phyloP scores from a whole-genome alignment of 2,797 vertebrate genomes.

The Catamblyrhynchus diadema region DNA sequence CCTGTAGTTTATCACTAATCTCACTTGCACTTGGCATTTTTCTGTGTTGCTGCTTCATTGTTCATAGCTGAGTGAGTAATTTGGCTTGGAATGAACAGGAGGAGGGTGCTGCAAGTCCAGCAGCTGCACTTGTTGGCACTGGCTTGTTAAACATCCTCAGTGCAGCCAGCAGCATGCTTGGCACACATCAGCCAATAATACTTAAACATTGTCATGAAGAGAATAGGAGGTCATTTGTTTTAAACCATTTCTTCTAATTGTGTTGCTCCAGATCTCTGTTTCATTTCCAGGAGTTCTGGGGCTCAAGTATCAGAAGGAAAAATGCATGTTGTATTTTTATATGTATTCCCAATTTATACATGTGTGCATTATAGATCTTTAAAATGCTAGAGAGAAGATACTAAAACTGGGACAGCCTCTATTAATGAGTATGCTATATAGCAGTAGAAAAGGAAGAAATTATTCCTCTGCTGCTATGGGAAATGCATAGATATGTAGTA shows the following conservation, averaged over 20 bases:
- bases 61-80: slow-evolving; percentile 72
- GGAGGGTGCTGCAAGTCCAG: slow-evolving; percentile 72
- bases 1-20: slow-evolving; percentile 75
- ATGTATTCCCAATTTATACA: neutral
- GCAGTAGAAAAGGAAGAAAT: neutral
- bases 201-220: slow-evolving; percentile 73
- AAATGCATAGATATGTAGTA: neutral
- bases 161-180: slow-evolving; percentile 74
- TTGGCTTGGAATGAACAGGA: slow-evolving; percentile 71
- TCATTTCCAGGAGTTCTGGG: neutral
- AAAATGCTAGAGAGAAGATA: neutral
- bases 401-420: neutral
- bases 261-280: neutral
- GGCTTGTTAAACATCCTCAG: slow-evolving; percentile 69
- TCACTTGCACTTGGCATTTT: slow-evolving; percentile 72
- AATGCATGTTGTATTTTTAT: neutral
- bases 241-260: neutral
- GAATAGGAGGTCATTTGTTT: slow-evolving; percentile 57
- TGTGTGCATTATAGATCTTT: neutral
- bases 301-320: neutral
- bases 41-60: slow-evolving; percentile 64
- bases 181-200: slow-evolving; percentile 71
- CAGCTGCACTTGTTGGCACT: slow-evolving; percentile 82
- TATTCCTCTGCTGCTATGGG: neutral
- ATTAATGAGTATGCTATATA: neutral